Base-by-base conservation (phyloP, 2,888 invertebrate genomes). In the Idaea dimidiata region DNA sequence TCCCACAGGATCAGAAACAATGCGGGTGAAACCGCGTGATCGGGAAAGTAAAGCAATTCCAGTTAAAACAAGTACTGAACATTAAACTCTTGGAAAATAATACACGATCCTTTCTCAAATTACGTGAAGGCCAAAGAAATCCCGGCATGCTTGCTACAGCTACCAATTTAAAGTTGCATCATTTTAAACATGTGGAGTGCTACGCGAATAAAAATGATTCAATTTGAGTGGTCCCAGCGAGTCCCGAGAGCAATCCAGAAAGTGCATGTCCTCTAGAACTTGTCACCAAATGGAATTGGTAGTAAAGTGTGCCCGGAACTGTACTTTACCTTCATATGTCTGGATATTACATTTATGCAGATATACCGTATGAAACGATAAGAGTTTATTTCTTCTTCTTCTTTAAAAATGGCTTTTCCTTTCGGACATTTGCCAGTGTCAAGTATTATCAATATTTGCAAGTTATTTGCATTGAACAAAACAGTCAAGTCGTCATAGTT, bases 221-320 rank as follows among this genome's bases (percentile, higher is more conserved):
- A 70, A 68, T 69, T 68, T 61, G 62, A 63, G 69, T 67, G 64
- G 60, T 58, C 33, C 18, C 56, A 18, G 58, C 57, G 60, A 62
- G 65, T 59, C 64, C 31, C 61, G 64, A 67, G 66, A 67, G 66
- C 63, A 64, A 66, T 71, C 69, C 68, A 66, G 69, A 56, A 56
- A 56, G 56, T 56, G 56, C 56, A 56, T 14, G 56, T 16, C 14
- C 7, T 16, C 56, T 68, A 61, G 66, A 66, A 69, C 72, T 75
- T 73, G 72, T 72, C 70, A 68, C 68, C 60, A 67, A 68, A 74
- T 69, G 70, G 70, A 75, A 78, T 74, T 74, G 74, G 68, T 43
- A 43, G 43, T 43, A 43, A 43, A 43, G 43, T 43, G 43, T 43
- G 43, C 43, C 14, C 43, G 43, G 43, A 43, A 43, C 10, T 43